phyloP scores from a whole-genome alignment of 2,797 vertebrate species.

The Myotis pilosus region DNA sequence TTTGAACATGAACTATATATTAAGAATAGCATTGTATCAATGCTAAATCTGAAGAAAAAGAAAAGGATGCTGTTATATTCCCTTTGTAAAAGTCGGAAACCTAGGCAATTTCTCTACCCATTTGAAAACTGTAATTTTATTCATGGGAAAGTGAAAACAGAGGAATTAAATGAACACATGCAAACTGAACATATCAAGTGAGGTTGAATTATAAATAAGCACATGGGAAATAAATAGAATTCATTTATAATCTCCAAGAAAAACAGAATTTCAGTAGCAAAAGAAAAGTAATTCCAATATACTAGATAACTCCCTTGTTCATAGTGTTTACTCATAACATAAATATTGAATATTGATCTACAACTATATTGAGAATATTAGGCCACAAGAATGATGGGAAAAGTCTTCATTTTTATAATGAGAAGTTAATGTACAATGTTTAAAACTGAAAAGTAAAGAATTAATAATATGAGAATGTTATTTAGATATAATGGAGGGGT shows the following conservation, averaged over 20 bases:
- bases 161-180: not conserved
- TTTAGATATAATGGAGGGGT: not conserved
- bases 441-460: constrained; percentile 28
- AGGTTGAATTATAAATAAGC: not conserved
- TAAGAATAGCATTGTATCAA: not conserved
- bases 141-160: constrained; percentile 9
- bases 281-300: not conserved
- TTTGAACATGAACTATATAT: not conserved
- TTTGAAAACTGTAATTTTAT: constrained; percentile 18
- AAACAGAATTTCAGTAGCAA: constrained; percentile 11
- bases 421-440: not conserved
- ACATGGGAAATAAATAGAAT: constrained; percentile 20
- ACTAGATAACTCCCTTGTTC: not conserved
- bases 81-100: not conserved
- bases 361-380: not conserved
- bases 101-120: not conserved
- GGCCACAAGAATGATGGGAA: not conserved
- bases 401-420: constrained; percentile 32
- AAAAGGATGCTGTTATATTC: not conserved
- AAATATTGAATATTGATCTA: constrained; percentile 4
- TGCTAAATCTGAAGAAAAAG: not conserved
- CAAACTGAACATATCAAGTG: not conserved
- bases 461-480: not conserved
- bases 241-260: not conserved
- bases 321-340: constrained; percentile 23